Conservation (phyloP, 2,888 invertebrate species). For the Nephrotoma appendiculata region DNA sequence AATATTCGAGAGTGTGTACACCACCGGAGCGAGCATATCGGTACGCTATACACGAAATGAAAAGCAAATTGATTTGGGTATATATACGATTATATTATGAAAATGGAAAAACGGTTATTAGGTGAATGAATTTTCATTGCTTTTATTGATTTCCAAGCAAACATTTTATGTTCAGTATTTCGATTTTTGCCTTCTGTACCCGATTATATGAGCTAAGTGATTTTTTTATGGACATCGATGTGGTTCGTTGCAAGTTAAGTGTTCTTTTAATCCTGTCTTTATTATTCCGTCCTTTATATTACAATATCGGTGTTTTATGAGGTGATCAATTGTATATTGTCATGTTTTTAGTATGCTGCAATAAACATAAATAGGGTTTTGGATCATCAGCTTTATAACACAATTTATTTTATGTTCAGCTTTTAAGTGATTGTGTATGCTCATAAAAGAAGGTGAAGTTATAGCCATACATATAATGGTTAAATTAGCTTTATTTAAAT, state of each 20-base stretch:
- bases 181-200: background rate
- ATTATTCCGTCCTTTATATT: background rate
- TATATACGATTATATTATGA: background rate
- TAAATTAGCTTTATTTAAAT: too few relatives aligned
- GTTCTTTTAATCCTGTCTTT: background rate
- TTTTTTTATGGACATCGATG: background rate
- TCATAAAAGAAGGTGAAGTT: too few relatives aligned
- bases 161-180: background rate
- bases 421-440: background rate
- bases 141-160: background rate
- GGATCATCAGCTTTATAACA: background rate
- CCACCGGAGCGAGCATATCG: background rate
- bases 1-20: background rate
- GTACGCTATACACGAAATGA: background rate
- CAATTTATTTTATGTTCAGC: background rate
- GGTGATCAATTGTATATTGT: background rate
- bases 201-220: background rate
- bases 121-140: background rate
- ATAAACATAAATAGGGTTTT: background rate
- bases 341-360: background rate
- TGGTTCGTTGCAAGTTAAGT: background rate
- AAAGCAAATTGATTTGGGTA: background rate
- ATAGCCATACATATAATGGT: too few relatives aligned
- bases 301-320: background rate
- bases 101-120: background rate